Conservation (phyloP, 2,113 vertebrate species). For the Tupaia tana region DNA sequence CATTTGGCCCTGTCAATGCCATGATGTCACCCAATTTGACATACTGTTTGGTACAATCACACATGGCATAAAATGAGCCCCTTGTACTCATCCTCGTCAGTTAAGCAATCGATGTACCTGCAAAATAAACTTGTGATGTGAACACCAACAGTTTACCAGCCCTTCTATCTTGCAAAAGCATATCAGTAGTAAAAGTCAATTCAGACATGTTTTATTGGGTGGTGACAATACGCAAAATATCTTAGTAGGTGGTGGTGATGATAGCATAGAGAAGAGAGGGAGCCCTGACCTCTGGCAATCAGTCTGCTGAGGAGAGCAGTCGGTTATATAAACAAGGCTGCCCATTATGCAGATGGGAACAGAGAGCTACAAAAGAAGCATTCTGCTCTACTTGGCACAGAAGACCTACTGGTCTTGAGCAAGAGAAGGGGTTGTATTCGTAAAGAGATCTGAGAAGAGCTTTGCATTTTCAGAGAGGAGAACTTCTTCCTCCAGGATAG, state of each 20-base stretch:
- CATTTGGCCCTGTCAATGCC: fast-evolving
- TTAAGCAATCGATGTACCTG: neutral
- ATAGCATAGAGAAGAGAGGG: neutral
- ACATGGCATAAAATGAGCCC: neutral
- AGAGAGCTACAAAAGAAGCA: conserved; percentile 3
- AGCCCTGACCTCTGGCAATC: neutral
- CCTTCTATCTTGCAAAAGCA: neutral
- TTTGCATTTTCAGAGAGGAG: conserved; percentile 31
- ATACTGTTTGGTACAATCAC: neutral
- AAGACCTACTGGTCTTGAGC: neutral
- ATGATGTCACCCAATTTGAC: neutral
- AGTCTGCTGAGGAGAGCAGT: neutral
- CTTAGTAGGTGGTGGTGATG: neutral
- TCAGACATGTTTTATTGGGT: neutral
- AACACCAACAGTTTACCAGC: neutral
- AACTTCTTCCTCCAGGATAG: conserved; percentile 33
- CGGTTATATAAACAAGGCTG: neutral
- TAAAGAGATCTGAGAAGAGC: conserved; percentile 43
- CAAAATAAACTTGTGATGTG: neutral
- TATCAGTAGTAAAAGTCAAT: neutral
- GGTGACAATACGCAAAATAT: neutral
- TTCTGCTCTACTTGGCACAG: conserved; percentile 45
- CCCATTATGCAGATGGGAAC: neutral
- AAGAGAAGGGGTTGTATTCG: conserved; percentile 38
- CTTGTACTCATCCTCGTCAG: neutral